Evolutionary conservation across 2,113 vertebrate species (phyloP).

Genomic region (Natator depressus): DNA sequence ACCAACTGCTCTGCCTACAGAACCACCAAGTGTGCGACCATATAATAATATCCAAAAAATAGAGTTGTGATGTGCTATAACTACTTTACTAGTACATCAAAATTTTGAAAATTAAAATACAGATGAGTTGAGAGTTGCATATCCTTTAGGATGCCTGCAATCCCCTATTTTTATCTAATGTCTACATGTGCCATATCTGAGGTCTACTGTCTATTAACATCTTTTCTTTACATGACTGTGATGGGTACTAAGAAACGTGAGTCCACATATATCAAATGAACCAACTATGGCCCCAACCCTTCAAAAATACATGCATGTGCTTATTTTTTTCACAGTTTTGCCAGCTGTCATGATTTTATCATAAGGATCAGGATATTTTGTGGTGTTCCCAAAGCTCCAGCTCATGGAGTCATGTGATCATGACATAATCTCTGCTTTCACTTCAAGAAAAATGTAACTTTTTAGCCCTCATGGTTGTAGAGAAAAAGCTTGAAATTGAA

Average conservation of each 20-base stretch:
- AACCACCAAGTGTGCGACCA: not conserved
- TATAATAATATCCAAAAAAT: not conserved
- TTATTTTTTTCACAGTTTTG: rapidly evolving
- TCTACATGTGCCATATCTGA: not conserved
- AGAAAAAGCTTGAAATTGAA: not conserved
- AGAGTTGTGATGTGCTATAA: not conserved
- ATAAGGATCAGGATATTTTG: not conserved
- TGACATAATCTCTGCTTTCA: not conserved
- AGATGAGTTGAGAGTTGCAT: not conserved
- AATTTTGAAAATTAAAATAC: not conserved
- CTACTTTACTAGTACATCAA: not conserved
- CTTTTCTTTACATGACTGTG: not conserved
- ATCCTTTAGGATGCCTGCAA: not conserved
- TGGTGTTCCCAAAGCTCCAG: not conserved
- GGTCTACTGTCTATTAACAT: not conserved
- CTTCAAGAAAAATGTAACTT: not conserved
- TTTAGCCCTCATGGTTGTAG: not conserved
- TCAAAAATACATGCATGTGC: not conserved
- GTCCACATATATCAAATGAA: not conserved
- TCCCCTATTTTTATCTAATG: not conserved
- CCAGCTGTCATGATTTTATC: not conserved
- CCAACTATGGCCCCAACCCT: not conserved
- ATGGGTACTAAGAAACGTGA: not conserved
- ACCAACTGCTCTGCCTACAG: not conserved
- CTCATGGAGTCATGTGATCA: not conserved